Evolutionary conservation across 2,888 invertebrate species (phyloP).

Genomic region (Perizoma flavofasciatum): DNA sequence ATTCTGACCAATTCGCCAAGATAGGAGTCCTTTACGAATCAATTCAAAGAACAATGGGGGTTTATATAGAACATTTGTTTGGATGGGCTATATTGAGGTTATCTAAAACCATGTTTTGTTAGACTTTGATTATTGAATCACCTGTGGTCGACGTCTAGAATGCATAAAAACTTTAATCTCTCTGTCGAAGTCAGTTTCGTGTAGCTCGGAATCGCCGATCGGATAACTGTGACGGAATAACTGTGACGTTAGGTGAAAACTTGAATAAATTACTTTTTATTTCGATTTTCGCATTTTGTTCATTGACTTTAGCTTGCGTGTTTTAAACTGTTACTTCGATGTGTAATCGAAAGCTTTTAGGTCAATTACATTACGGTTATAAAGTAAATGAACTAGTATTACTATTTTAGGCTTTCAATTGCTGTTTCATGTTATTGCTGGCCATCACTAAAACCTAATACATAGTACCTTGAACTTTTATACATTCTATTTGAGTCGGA

Average conservation of each 20-base stretch:
- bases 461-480: too few relatives aligned
- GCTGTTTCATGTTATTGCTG: too few relatives aligned
- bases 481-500: too few relatives aligned
- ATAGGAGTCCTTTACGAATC: too few relatives aligned
- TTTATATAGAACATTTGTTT: too few relatives aligned
- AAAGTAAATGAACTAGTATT: neutral
- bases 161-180: constrained; percentile 21
- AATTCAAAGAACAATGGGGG: too few relatives aligned
- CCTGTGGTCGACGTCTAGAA: constrained; percentile 4
- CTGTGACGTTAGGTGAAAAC: constrained; percentile 35
- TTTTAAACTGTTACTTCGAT: constrained; percentile 34
- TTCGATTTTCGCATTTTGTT: constrained; percentile 25
- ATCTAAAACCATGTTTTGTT: too few relatives aligned
- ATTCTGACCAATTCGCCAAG: too few relatives aligned
- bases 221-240: constrained; percentile 35
- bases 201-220: constrained; percentile 6
- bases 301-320: constrained; percentile 48
- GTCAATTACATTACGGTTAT: constrained; percentile 17
- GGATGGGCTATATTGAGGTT: too few relatives aligned
- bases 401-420: neutral
- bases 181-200: constrained; percentile 5
- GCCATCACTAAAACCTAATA: too few relatives aligned
- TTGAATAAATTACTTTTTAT: constrained; percentile 32
- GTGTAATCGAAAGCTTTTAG: constrained; percentile 5
- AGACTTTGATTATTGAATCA: too few relatives aligned